phyloP scores from a whole-genome alignment of 2,888 invertebrate genomes.

The Chymomyza fuscimana region DNA sequence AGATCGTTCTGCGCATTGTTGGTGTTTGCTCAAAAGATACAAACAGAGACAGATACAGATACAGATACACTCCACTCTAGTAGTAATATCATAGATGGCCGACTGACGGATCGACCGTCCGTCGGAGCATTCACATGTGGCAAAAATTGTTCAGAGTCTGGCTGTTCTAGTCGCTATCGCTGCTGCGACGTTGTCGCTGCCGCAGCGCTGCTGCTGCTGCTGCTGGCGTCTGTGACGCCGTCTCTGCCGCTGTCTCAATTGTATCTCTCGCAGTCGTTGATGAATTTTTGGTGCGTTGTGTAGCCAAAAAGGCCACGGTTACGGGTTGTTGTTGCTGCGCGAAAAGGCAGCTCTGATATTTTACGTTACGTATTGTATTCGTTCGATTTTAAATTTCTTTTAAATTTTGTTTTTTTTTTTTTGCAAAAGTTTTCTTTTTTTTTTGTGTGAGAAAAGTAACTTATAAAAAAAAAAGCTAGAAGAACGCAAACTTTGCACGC shows the following conservation, averaged over 20 bases:
- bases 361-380: not conserved
- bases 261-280: constrained; percentile 40
- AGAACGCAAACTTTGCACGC: not conserved
- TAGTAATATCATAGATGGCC: too few species aligned
- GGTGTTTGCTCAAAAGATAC: constrained; percentile 12
- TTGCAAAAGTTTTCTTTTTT: not conserved
- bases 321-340: constrained; percentile 19
- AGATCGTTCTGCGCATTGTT: not conserved
- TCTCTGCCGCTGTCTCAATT: constrained; percentile 21
- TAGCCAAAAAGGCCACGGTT: constrained; percentile 13
- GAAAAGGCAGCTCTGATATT: constrained; percentile 3
- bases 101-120: too few species aligned
- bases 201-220: not conserved
- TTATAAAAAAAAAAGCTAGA: not conserved
- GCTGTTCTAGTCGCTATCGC: constrained; percentile 6
- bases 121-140: constrained; percentile 25
- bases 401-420: not conserved
- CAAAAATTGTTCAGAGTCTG: constrained; percentile 35
- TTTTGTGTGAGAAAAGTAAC: constrained; percentile 9
- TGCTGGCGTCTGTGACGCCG: constrained; percentile 27
- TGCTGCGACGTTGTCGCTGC: not conserved
- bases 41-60: constrained; percentile 76
- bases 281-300: constrained; percentile 34
- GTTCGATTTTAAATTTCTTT: not conserved
- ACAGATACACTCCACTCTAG: constrained; percentile 73